Base-by-base conservation (phyloP, 2,888 invertebrate species). In the Alcis repandata region DNA sequence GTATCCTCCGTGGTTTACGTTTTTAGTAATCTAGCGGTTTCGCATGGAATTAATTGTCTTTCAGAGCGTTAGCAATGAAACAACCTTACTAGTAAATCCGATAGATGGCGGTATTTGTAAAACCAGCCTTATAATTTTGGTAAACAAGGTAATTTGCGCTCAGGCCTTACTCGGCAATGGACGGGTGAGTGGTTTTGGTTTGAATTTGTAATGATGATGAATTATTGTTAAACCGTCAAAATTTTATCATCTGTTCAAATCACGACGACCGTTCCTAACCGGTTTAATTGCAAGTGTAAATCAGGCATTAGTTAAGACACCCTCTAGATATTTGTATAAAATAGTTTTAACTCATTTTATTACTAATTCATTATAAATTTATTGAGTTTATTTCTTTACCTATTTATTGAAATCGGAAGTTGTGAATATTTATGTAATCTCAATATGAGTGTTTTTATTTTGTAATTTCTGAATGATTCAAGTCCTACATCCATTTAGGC, bases 341-440 rank as follows among this genome's bases (percentile, higher is more conserved):
- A 73, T 75, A 71, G 74, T 78, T 79, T 76, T 77, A 77, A 75
- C 76, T 78, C 74, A 71, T 77, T 74, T 75, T 75, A 66, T 4
- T 27, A 27, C 27, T 27, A 6, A 6, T 27, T 66, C 67, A 62
- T 67, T 15, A 49, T 65, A 67, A 59, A 68, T 59, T 49, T 70
- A 43, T 65, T 63, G 51, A 70, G 51, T 68, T 69, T 69, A 63
- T 65, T 52, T 64, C 67, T 70, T 63, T 68, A 65, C 67, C 41
- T 61, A 63, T 48, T 69, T 72, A 54, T 75, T 69, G 46, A 57
- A 70, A 63, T 76, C 43, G 9, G 27, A 61, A 53, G 52, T 60
- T 66, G 60, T 64, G 59, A 51, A 56, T 49, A 56, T 64, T 51
- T 56, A 32, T 40, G 65, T 57, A 66, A 66, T 66, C 65, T 66